A percentile compares a stretch with the other conserved stretches of the same genome.
phyloP scores from a whole-genome alignment of 2,797 vertebrate genomes.

The Phataginus tricuspis region DNA sequence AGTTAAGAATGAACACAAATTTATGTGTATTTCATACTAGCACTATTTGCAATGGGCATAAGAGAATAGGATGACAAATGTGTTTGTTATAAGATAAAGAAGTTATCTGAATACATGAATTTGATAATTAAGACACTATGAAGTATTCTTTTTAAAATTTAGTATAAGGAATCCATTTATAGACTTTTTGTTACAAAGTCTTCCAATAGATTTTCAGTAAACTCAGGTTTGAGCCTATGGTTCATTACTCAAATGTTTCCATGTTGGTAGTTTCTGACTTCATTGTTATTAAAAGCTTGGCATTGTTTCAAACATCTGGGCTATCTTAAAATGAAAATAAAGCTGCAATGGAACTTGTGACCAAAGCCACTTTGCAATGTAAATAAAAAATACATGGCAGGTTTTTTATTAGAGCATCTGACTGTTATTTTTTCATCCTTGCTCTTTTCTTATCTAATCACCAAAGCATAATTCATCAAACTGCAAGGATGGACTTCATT shows the following conservation, averaged over 20 bases:
- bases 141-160: background rate
- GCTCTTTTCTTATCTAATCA: background rate
- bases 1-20: background rate
- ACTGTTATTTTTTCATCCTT: constrained; percentile 5
- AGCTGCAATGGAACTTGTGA: background rate
- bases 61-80: background rate
- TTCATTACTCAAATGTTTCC: background rate
- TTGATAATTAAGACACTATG: background rate
- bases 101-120: background rate
- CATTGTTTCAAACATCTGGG: background rate
- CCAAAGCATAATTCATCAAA: background rate
- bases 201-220: background rate
- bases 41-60: background rate
- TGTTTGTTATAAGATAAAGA: background rate
- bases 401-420: background rate
- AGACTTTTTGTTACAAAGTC: background rate
- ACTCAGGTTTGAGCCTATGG: background rate
- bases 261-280: background rate
- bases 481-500: background rate
- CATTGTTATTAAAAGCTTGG: background rate
- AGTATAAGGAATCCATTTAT: background rate
- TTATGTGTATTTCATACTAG: background rate
- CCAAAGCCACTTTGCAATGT: background rate
- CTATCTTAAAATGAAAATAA: background rate
- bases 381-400: background rate